These are phyloP conservation scores for Hylaea fasciaria DNA, from an alignment of 2,888 invertebrate genomes.

Conservation along the genomic window DNA sequence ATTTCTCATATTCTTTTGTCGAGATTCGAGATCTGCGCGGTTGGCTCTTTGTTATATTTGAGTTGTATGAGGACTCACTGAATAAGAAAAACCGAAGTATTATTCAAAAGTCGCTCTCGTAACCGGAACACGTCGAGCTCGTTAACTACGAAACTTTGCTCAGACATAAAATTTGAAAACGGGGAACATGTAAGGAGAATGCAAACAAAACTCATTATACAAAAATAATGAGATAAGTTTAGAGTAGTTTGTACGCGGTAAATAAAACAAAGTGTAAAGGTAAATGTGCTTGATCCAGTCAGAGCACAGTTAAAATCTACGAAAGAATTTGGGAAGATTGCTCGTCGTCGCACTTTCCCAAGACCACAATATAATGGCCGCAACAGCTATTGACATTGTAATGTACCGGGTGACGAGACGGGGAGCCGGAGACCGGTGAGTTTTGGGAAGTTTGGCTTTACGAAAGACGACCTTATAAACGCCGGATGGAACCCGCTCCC, in stretches of 20 bases:
- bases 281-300: conserved; percentile 1
- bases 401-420: conserved; percentile 60
- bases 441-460: conserved; percentile 59
- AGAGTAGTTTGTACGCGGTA: conserved; percentile 31
- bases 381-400: conserved; percentile 73
- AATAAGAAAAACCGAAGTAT: conserved; percentile 73
- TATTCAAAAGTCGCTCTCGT: conserved; percentile 63
- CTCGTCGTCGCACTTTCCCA: conserved; percentile 52
- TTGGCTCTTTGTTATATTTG: conserved; percentile 77
- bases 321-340: conserved; percentile 41
- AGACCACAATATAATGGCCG: conserved; percentile 59
- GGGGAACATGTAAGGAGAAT: conserved; percentile 42
- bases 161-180: conserved; percentile 42
- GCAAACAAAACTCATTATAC: conserved; percentile 46
- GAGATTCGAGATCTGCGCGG: conserved; percentile 69
- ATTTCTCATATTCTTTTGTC: conserved; percentile 82
- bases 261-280: conserved; percentile 9
- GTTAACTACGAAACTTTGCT: conserved; percentile 58
- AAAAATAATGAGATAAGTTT: conserved; percentile 38
- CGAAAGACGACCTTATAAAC: conserved; percentile 65
- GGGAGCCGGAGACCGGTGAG: conserved; percentile 47
- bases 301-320: conserved; percentile 8
- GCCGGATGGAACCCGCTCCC: conserved; percentile 59
- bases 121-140: conserved; percentile 54
- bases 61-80: conserved; percentile 71